A percentile compares a stretch with the other conserved stretches of the same genome.
Evolutionary conservation across 2,888 invertebrate species (phyloP).

Genomic region (Scaptomyza reducta): DNA sequence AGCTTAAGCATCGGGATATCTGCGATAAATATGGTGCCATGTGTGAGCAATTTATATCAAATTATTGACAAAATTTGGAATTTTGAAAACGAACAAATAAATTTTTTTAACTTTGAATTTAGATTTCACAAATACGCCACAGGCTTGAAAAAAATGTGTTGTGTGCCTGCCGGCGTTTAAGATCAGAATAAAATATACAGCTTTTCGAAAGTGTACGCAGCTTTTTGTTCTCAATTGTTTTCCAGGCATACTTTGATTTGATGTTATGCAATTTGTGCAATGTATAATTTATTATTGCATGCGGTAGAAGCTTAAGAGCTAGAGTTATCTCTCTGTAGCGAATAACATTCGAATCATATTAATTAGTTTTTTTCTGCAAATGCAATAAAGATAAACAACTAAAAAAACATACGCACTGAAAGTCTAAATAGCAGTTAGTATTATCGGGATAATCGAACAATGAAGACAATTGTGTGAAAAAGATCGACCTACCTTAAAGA

Average conservation of each 20-base stretch:
- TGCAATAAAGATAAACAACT: too few relatives aligned
- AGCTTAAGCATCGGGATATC: constrained; percentile 66
- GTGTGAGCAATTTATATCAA: constrained; percentile 1
- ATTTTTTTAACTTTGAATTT: constrained; percentile 17
- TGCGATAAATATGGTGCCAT: constrained; percentile 56
- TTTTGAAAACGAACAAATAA: constrained; percentile 6
- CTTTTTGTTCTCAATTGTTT: neutral
- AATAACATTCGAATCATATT: too few relatives aligned
- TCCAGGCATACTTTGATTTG: constrained; percentile 18
- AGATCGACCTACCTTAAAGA: too few relatives aligned
- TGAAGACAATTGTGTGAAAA: too few relatives aligned
- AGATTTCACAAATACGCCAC: neutral
- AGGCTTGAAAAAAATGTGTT: neutral
- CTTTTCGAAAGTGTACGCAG: neutral
- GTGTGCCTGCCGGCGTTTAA: constrained; percentile 3
- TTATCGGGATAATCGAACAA: too few relatives aligned
- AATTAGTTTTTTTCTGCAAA: too few relatives aligned
- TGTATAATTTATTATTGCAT: neutral
- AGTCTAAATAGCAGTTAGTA: too few relatives aligned
- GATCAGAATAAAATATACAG: constrained; percentile 2
- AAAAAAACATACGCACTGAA: too few relatives aligned
- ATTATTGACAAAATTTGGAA: constrained; percentile 1
- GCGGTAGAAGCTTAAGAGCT: too few relatives aligned
- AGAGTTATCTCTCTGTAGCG: too few relatives aligned
- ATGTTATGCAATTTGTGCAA: neutral